Evolutionary conservation across 1,140 invertebrate genomes (phyloP).

Genomic region (Drosophila bifasciata): DNA sequence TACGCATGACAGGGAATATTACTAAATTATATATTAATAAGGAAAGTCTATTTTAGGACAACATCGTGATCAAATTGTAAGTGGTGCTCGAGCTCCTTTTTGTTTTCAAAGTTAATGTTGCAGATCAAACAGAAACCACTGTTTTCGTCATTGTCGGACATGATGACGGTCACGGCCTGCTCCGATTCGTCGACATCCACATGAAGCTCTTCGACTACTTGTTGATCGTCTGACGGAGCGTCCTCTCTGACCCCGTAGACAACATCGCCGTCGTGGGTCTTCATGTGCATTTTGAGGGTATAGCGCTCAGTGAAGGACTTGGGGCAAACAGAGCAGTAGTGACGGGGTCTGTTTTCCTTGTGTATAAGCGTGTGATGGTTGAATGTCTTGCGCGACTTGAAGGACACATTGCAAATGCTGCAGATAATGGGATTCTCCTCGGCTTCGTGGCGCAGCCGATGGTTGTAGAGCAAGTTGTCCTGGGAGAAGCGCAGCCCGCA

Average conservation of each 20-base stretch:
- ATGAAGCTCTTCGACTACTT: conserved; percentile 70
- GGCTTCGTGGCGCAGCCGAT: conserved; percentile 74
- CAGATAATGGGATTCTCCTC: conserved; percentile 81
- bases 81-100: conserved; percentile 72
- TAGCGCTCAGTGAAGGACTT: conserved; percentile 81
- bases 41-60: conserved; percentile 66
- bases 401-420: conserved; percentile 78
- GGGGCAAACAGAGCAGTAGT: conserved; percentile 71
- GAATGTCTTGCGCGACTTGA: conserved; percentile 78
- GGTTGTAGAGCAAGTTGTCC: conserved; percentile 77
- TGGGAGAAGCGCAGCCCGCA: conserved; percentile 75
- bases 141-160: conserved; percentile 68
- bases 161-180: conserved; percentile 70
- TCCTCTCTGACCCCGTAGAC: conserved; percentile 67
- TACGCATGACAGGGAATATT: conserved; percentile 13
- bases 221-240: conserved; percentile 57
- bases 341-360: conserved; percentile 74
- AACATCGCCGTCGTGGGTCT: conserved; percentile 71
- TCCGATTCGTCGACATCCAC: conserved; percentile 75
- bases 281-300: conserved; percentile 82
- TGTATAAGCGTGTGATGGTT: conserved; percentile 79
- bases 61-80: conserved; percentile 76
- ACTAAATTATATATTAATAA: conserved; percentile 9
- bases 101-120: conserved; percentile 67
- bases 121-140: conserved; percentile 72